Evolutionary conservation across 2,113 vertebrate species (phyloP).

Genomic region (Agelaius tricolor): DNA sequence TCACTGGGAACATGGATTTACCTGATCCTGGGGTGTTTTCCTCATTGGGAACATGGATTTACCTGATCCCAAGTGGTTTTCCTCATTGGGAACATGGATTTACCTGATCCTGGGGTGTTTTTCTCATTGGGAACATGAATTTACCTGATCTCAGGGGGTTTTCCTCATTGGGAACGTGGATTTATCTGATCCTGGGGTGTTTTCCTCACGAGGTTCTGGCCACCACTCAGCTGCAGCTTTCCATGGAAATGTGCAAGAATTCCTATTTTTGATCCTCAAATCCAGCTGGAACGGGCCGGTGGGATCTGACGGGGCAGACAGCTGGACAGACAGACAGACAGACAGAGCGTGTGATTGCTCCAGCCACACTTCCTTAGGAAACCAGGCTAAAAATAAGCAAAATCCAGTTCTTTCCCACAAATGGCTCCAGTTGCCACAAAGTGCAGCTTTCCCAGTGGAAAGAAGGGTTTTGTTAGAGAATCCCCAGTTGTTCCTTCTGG

Average conservation of each 20-base stretch:
- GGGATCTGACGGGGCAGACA: not conserved
- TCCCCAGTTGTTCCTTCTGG: not conserved
- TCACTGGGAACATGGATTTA: too few species aligned
- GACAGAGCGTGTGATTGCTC: constrained; percentile 11
- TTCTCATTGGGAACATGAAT: too few species aligned
- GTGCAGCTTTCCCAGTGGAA: not conserved
- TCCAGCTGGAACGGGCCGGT: accelerated
- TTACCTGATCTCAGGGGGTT: too few species aligned
- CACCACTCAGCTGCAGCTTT: accelerated
- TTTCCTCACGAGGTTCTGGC: not conserved
- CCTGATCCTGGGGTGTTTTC: too few species aligned
- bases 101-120: too few species aligned
- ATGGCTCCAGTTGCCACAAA: not conserved
- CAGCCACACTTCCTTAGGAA: constrained; percentile 52
- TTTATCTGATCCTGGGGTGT: too few species aligned
- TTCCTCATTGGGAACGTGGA: too few species aligned
- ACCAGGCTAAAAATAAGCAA: constrained; percentile 33
- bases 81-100: too few species aligned
- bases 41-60: too few species aligned
- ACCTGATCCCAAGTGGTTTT: too few species aligned
- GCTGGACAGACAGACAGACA: not conserved
- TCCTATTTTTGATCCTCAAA: not conserved
- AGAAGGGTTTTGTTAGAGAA: not conserved
- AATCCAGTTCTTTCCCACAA: constrained; percentile 25
- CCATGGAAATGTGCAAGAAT: not conserved